Evolutionary conservation across 2,888 invertebrate species (phyloP), one percentile per base, ranked within the genome.

Genomic region (Patella ulyssiponensis): DNA sequence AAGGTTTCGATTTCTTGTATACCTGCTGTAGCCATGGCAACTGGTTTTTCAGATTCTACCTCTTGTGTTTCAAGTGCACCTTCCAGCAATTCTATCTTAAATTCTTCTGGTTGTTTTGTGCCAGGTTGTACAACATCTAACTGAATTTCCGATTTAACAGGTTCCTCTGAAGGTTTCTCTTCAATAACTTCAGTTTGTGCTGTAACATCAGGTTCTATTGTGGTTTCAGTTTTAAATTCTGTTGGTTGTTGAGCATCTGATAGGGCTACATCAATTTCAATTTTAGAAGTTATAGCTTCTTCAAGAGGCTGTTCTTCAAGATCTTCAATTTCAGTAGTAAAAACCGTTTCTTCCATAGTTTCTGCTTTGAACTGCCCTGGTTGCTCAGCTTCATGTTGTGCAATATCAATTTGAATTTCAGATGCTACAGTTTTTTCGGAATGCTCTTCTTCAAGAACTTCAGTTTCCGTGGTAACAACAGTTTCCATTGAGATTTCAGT

Each of bases 81-180:
- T 74, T 85, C 84, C n/a, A 76, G 71, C 1, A 86, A 82, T 11
- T 83, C 82, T 64, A 79, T 76, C 71, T 82, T 81, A 69, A 74
- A 82, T 78, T 79, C 79, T 71, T 78, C 79, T 51, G 80, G 81
- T 71, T 79, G 70, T 58, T 77, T 71, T 54, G 77, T 71, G 33
- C 75, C 78, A 72, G 81, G 71, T 71, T 78, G 77, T 14, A 23
- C 78, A 20, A 78, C 23, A 23, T 79, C 79, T 23, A 75, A 17
- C 1, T 52, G 17, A 23, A 80, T 73, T 70, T 80, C 69, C 3
- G 77, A 54, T 27, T 53, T n/a, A 12, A 74, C 58, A 14, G 71
- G 71, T 70, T 84, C 83, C 17, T 78, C 72, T 58, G 53, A 27
- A n/a, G 75, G 71, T 44, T 75, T 44, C 27, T 75, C 75, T 27